Percentiles rank a stretch among this genome's conserved stretches.
phyloP scores from a whole-genome alignment of 2,113 vertebrate species.

The Paracanthobrama guichenoti region DNA sequence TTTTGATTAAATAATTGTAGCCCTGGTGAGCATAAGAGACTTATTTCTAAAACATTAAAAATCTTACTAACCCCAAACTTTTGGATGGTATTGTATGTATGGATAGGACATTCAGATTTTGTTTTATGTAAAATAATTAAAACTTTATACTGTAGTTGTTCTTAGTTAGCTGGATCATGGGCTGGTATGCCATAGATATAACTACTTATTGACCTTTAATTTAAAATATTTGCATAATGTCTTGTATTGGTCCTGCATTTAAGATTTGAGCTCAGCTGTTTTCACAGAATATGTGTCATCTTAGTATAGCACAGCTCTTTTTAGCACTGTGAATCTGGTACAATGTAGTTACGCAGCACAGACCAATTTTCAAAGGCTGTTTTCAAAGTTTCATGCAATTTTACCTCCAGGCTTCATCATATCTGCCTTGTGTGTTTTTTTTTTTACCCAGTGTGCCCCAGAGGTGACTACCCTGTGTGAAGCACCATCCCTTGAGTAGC shows the following conservation, averaged over 20 bases:
- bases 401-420: constrained; percentile 12
- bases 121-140: background rate
- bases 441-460: constrained; percentile 29
- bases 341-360: background rate
- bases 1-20: background rate
- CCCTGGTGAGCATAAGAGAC: background rate
- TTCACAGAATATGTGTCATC: constrained; percentile 4
- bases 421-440: constrained; percentile 31
- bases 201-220: background rate
- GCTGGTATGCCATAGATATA: background rate
- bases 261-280: background rate
- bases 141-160: background rate
- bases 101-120: background rate
- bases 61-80: background rate
- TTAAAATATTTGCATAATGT: background rate
- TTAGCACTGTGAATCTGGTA: background rate
- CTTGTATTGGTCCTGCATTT: background rate
- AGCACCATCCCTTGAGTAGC: constrained; percentile 31
- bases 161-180: background rate
- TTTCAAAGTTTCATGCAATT: background rate
- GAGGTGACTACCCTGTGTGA: constrained; percentile 43
- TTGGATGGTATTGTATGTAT: background rate
- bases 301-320: background rate
- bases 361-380: background rate
- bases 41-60: background rate